Base-by-base conservation (phyloP, 1,140 invertebrate genomes). In the Drosophila grimshawi region DNA sequence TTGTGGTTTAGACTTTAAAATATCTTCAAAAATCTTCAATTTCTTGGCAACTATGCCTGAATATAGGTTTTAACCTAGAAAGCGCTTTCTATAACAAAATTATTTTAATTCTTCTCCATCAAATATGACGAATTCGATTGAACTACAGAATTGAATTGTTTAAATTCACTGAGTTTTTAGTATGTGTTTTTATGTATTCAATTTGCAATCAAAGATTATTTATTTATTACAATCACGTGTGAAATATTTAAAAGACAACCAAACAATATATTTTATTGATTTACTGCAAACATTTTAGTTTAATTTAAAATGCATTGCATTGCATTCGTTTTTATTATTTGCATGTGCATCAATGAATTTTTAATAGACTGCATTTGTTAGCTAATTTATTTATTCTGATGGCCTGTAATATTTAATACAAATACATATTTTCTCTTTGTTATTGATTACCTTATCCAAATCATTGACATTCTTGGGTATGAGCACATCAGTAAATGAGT, bases 381-480 rank as follows among this genome's bases (percentile, higher is more conserved):
- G 39, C 6, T 8, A 10, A 27, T n/a, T 43, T 56, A n/a, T 41
- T 29, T 29, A 56, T 10, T 56, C 3, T 41, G 19, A 43, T 41
- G 19, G 19, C 29, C 6, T 6, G 8, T 4, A 5, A 30, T 30
- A 2, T 43, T 30, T 29, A 32, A 32, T 30, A 11, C 7, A 2
- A 55, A 5, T 29, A 3, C 19, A 19, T 30, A 5, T 8, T 6
- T 8, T 51, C 10, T 43, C 10, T 48, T 41, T 11, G 4, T 27
- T 32, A 5, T 11, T 4, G 5, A 70, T 80, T 73, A 92, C 91
- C 80, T 92, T 91, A 90, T 92, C 90, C 73, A 91, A 91, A 56
- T 91, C 90, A 43, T 80, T 74, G 52, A 78, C 75, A 67, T 86
- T 80, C 43, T 91, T 90, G n/a, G 91, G 86, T 68, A 92, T 77